Evolutionary conservation across 2,113 vertebrate genomes (phyloP).

Genomic region (Enhydra lutris): DNA sequence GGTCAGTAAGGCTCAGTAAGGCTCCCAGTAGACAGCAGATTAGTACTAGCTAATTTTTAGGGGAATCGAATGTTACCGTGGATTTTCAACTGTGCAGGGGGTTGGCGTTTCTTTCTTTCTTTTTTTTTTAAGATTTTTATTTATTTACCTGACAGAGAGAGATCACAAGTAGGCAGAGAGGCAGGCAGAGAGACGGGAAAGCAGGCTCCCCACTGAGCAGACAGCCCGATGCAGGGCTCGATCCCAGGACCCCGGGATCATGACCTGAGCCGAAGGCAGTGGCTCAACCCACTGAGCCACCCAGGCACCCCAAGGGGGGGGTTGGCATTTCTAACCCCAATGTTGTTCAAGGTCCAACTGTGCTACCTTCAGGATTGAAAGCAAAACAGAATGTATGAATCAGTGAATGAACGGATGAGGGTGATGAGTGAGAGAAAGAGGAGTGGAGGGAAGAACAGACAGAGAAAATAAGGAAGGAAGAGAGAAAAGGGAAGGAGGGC

Average conservation of each 20-base stretch:
- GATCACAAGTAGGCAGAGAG: too few species aligned
- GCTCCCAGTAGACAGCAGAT: not conserved
- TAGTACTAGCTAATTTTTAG: not conserved
- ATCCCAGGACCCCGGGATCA: too few species aligned
- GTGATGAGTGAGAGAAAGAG: not conserved
- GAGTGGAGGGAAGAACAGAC: not conserved
- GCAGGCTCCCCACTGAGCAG: too few species aligned
- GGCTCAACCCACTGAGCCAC: too few species aligned
- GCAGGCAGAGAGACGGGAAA: too few species aligned
- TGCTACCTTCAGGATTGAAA: not conserved
- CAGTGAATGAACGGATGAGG: not conserved
- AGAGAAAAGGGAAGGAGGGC: not conserved
- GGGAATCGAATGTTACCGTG: not conserved
- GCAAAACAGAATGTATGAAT: not conserved
- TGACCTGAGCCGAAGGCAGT: too few species aligned
- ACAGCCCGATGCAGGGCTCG: too few species aligned
- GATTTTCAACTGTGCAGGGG: not conserved
- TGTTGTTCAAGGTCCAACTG: not conserved
- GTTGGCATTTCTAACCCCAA: not conserved
- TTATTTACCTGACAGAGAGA: too few species aligned
- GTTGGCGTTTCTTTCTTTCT: not conserved
- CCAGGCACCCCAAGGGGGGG: too few species aligned
- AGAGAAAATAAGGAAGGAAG: not conserved
- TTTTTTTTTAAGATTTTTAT: too few species aligned
- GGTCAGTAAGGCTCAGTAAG: not conserved